Evolutionary conservation across 2,888 invertebrate genomes (phyloP).

Genomic region (Enoplolaimus lenunculus): DNA sequence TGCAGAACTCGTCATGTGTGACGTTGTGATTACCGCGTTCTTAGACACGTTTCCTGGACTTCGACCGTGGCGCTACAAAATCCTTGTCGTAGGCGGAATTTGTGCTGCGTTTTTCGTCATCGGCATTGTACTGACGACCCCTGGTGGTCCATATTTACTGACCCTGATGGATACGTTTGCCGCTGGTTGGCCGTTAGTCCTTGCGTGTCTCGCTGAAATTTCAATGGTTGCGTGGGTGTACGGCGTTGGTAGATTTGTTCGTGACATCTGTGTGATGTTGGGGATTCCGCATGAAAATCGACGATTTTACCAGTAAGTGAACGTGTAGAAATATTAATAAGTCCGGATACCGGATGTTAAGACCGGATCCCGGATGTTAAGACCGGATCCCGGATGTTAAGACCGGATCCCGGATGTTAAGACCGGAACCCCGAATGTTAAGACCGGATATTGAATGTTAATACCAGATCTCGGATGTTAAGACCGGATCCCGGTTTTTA

Average conservation of each 20-base stretch:
- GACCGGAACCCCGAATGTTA: no score
- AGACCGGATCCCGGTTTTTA: no score
- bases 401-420: no score
- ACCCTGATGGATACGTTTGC: conserved; percentile 45
- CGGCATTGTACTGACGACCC: conserved; percentile 19
- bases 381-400: no score
- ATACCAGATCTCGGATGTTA: no score
- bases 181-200: conserved; percentile 43
- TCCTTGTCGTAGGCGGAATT: not conserved
- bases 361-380: no score
- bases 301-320: not conserved
- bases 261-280: conserved; percentile 16
- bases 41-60: conserved; percentile 42
- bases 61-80: conserved; percentile 19
- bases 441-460: no score
- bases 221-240: conserved; percentile 45
- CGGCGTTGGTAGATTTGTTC: conserved; percentile 33
- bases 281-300: not conserved
- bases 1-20: no score
- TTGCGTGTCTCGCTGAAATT: conserved; percentile 48
- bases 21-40: conserved; percentile 46
- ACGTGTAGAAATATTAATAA: no score
- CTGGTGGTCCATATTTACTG: conserved; percentile 42
- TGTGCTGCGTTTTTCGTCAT: conserved; percentile 19
- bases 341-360: no score